Base-by-base conservation (phyloP, 2,113 vertebrate genomes). In the Psilopogon haemacephalus region DNA sequence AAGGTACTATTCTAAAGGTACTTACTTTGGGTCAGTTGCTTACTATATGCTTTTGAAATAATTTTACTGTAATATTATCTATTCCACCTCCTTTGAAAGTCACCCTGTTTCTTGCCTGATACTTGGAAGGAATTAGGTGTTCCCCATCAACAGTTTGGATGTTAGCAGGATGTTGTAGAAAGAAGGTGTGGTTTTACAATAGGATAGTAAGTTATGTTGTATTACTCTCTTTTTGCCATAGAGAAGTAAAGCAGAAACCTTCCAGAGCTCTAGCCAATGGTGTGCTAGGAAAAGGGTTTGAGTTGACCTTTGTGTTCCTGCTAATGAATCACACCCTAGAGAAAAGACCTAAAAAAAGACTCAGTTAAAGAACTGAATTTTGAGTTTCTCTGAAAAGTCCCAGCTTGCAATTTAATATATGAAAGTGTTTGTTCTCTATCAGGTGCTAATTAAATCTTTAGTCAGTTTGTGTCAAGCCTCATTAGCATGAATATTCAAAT, bases 401-500 rank as follows among this genome's bases (percentile, higher is more conserved):
- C 6, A 77, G 28, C 2, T 38, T 20, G 24, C 7, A 40, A 14
- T 11, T 50, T 77, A 80, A 50, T 70, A 59, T 33, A 68, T 11
- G 33, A 63, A 74, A 52, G 28, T 12, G 23, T 77, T 86, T 40
- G 24, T 80, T 84, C 28, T 58, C 8, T 40, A 63, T 8, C 38
- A 86, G 19, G 15, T 59, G 63, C 55, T 55, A 86, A 88, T 73
- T 80, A 59, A 19, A 37, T 81, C 48, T 92, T 52, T 42, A 84
- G 8, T 42, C 23, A 64, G 56, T 77, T 93, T 84, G 15, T 70
- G 37, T 60, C 60, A 77, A 77, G 42, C 17, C 19, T 88, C 46
- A 59, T 90, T 84, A 84, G 20, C 38, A 78, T 48, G 69, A 90
- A 93, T 81, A 88, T 64, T 92, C 12, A 70, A 90, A 81, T 64